A percentile compares a stretch with the other conserved stretches of the same genome.
phyloP scores from a whole-genome alignment of 2,113 vertebrate genomes.

The human (Homo sapiens) region DNA sequence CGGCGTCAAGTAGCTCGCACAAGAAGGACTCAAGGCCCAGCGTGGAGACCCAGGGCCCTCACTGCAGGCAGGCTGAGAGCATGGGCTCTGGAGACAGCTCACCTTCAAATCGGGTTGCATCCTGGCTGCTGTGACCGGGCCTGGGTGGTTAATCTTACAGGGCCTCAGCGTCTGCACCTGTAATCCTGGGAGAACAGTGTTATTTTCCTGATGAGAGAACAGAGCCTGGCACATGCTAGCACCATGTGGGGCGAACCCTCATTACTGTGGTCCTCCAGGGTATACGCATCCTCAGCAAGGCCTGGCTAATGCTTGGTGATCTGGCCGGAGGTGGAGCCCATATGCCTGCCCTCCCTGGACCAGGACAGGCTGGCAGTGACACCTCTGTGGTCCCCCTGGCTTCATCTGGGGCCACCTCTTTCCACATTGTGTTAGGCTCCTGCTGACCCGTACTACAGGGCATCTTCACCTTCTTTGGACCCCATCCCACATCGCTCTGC shows the following conservation, averaged over 20 bases:
- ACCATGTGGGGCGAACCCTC: too few relatives aligned
- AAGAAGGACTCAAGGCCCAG: neutral
- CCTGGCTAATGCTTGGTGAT: neutral
- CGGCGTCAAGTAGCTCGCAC: rapidly evolving
- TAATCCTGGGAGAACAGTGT: too few relatives aligned
- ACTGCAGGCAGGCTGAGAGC: neutral
- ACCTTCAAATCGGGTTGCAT: neutral
- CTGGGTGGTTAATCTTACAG: neutral
- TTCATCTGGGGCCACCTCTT: too few relatives aligned
- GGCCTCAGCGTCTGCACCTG: neutral
- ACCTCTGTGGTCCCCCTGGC: neutral
- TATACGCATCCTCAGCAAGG: neutral
- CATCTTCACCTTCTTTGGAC: neutral
- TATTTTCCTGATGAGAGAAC: too few relatives aligned
- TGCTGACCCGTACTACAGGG: rapidly evolving
- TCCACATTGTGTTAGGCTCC: neutral
- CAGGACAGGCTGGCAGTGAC: neutral
- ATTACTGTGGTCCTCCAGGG: neutral
- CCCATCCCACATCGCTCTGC: neutral
- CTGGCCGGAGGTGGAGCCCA: neutral
- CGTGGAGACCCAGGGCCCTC: neutral
- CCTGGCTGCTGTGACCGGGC: too few relatives aligned
- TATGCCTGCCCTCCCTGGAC: too few relatives aligned
- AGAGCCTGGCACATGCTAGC: rapidly evolving
- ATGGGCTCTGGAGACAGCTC: neutral